Evolutionary conservation across 2,888 invertebrate species (phyloP), one percentile per base, ranked within the genome.

Genomic region (Brachycybe producta): DNA sequence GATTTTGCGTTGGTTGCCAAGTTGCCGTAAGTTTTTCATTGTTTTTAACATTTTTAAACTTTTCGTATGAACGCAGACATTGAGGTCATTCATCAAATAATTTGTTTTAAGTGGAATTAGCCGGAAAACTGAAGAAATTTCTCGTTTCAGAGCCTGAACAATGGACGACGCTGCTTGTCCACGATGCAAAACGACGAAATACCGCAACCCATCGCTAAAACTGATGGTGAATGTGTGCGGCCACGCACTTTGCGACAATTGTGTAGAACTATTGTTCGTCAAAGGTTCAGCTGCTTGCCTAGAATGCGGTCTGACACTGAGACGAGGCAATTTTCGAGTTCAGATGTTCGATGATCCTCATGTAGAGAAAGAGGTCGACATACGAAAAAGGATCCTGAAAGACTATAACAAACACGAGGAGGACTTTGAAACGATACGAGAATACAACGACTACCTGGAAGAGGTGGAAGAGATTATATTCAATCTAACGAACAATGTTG

Each of bases 141-240:
- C n/a, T n/a, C n/a, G n/a, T n/a, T n/a, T n/a, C n/a, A n/a, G n/a
- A n/a, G n/a, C 36, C 19, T 36, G 7, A 41, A 42, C 26, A 17
- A 66, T 67, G 67, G 67, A 69, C 43, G 68, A 68, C 24, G 61
- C 63, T 42, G 66, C 67, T 81, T 74, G 74, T 60, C 73, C 72
- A 34, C 64, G 70, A 54, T 74, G 74, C 57, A 73, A 73, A 61
- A 70, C 73, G 11, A 72, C 70, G 42, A 95, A 95, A 71, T 95
- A 94, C 66, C 78, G 94, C 68, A 97, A 97, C 72, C 95, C 95
- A 30, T 86, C 88, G 0, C 69, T 98, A 49, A 92, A 92, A 66
- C 77, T 98, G 73, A 84, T 97, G 87, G 95, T 97, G 55, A 98
- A 98, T 67, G 81, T 90, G 50, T 98, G 98, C 70, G 97, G 97